Evolutionary conservation across 1,140 invertebrate species (phyloP), one percentile per base, ranked within the genome.

Genomic region (Homalodisca vitripennis): DNA sequence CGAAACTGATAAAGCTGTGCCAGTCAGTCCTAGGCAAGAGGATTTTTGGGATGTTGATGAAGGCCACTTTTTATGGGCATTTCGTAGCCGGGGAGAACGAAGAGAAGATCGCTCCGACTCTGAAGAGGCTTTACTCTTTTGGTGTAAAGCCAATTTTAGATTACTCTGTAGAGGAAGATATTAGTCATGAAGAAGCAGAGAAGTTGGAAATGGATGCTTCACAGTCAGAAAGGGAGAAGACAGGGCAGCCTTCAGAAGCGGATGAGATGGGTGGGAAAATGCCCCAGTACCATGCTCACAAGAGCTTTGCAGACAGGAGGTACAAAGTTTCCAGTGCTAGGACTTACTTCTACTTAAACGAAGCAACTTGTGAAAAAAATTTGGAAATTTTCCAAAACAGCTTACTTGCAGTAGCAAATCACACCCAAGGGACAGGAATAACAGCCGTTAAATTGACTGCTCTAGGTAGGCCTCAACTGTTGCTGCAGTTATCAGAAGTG

Each of bases 71-170:
- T 82, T 99, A 98, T 80, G 97, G 97, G 17, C 98, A 99, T 80
- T 99, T 99, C 83, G 97, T 99, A 27, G 96, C 95, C 46, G 95
- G 95, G 22, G 93, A 97, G 80, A 91, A 96, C 80, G 91, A 93
- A 77, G 83, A 87, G 75, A 89, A 88, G 76, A 96, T 97, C 75
- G 86, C 89, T 69, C 95, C 96, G 13, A 87, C 88, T 47, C 82
- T 95, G 47, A 87, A 92, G 74, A 86, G 92, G 77, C 84, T 98
- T 73, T 85, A 90, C 30, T 90, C 91, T 48, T 99, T 98, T 82
- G 98, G 98, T 14, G 97, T 99, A 3, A 98, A 99, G 80, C 93
- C 97, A 1, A 98, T 99, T 78, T 87, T 99, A 27, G 97, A 99
- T 81, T 99, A 99, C 82, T 98, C 95, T 67, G 97, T 97, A 6